Percentiles rank a stretch among this genome's conserved stretches.
These are phyloP conservation scores for Prunella strophiata DNA, from an alignment of 2,797 vertebrate species.

Conservation along the genomic window DNA sequence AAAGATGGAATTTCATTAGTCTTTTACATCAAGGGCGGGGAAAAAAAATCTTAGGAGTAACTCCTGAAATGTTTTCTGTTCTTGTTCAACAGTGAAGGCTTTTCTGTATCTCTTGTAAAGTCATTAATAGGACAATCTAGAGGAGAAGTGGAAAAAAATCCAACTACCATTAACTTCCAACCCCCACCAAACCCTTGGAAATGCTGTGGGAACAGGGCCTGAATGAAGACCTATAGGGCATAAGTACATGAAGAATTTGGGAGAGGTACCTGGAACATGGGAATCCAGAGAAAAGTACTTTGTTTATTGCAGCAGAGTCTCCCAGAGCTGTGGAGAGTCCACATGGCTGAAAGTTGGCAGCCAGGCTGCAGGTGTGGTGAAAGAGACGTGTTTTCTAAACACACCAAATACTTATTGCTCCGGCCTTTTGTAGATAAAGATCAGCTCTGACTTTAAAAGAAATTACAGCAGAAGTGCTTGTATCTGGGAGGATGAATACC, in stretches of 20 bases:
- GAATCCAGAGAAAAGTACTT: neutral
- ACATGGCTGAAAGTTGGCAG: conserved; percentile 40
- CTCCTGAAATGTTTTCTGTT: neutral
- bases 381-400: conserved; percentile 46
- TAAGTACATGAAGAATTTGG: neutral
- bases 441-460: conserved; percentile 47
- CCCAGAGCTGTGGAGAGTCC: neutral
- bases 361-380: conserved; percentile 46
- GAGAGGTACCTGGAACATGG: neutral
- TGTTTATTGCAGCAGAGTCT: conserved; percentile 3
- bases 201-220: neutral
- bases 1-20: neutral
- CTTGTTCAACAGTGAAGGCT: neutral
- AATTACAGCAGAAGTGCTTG: conserved; percentile 39
- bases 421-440: conserved; percentile 61
- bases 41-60: neutral
- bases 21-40: neutral
- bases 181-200: neutral
- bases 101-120: neutral
- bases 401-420: conserved; percentile 10
- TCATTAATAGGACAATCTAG: neutral
- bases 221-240: neutral
- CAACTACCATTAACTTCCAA: neutral
- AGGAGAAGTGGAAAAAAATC: neutral
- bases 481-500: conserved; percentile 35